phyloP scores from a whole-genome alignment of 2,797 vertebrate genomes.

The Poecilia gillii region DNA sequence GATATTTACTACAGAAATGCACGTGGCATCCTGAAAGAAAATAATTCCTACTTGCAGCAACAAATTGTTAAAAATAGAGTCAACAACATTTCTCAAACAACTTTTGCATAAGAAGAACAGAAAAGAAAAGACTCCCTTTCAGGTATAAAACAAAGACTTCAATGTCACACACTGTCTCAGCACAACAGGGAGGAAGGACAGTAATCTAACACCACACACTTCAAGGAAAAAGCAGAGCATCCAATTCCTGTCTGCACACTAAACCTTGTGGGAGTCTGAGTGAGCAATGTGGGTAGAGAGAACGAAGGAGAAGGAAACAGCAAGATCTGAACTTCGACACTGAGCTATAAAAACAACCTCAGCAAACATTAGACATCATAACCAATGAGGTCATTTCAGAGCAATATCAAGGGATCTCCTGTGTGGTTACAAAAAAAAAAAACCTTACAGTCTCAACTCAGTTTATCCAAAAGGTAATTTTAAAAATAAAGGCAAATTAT shows the following conservation, averaged over 20 bases:
- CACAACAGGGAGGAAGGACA: slow-evolving; percentile 46
- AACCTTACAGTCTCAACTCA: neutral
- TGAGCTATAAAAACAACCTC: slow-evolving; percentile 37
- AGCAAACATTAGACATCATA: slow-evolving; percentile 64
- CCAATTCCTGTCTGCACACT: slow-evolving; percentile 44
- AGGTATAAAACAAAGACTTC: slow-evolving; percentile 47
- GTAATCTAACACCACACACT: slow-evolving; percentile 71
- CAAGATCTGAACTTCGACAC: slow-evolving; percentile 44
- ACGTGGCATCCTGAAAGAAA: neutral
- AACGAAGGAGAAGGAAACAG: neutral
- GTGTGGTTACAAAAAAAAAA: slow-evolving; percentile 28
- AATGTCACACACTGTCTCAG: slow-evolving; percentile 61
- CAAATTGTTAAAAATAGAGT: neutral
- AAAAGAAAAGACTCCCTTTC: slow-evolving; percentile 23
- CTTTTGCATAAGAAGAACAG: slow-evolving; percentile 35
- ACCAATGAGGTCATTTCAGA: slow-evolving; percentile 44
- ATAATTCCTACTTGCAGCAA: neutral
- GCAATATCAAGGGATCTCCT: slow-evolving; percentile 9
- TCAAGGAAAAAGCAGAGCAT: slow-evolving; percentile 57
- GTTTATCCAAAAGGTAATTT: slow-evolving; percentile 26
- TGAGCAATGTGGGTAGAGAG: slow-evolving; percentile 8
- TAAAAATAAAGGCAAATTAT: slow-evolving; percentile 4
- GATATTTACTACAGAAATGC: neutral
- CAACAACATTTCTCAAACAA: neutral
- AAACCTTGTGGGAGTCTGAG: slow-evolving; percentile 17